Base-by-base conservation (phyloP, 1,140 invertebrate genomes). In the Chrysopa pallens region DNA sequence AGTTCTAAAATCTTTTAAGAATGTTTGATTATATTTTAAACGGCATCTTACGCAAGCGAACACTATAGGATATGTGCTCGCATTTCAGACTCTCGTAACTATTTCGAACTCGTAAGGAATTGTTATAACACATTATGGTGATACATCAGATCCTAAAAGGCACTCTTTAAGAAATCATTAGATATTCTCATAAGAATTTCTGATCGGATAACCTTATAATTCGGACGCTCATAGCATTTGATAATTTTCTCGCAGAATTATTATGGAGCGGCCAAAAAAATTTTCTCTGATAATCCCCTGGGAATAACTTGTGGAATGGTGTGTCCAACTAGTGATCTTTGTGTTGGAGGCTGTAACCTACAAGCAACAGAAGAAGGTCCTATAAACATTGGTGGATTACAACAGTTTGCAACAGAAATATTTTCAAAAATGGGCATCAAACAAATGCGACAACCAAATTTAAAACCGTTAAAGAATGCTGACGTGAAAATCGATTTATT, bases 251-350 rank as follows among this genome's bases (percentile, higher is more conserved):
- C 17, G 17, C 5, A 84, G 78, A 98, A 98, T 63, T 98, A 94
- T 56, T 98, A 98, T 69, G 94, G 95, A 23, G 90, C 95, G 6
- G 94, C 95, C 0, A 92, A 93, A 61, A 76, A 81, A 0, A 98
- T 98, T 42, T 74, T 98, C 17, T 96, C 91, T 0, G 94, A 98
- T 60, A 98, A 98, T 64, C 94, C 94, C 0, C 62, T 97, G 17
- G 94, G 88, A 0, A 66, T 98, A 0, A 95, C 92, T 1, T 98
- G 94, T 58, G 94, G 95, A 13, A 98, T 98, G 95, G 92, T 98
- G 7, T 98, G 94, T 56, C 94, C 95, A 5, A 98, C 93, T 0
- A 94, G 89, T 59, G 94, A 98, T 59, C 72, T 98, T 0, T 98
- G 95, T 59, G 92, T 97, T 4, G 94, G 94, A 0, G 90, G 91